Base-by-base conservation (phyloP, 2,113 vertebrate species). In the Prietella phreatophila region DNA sequence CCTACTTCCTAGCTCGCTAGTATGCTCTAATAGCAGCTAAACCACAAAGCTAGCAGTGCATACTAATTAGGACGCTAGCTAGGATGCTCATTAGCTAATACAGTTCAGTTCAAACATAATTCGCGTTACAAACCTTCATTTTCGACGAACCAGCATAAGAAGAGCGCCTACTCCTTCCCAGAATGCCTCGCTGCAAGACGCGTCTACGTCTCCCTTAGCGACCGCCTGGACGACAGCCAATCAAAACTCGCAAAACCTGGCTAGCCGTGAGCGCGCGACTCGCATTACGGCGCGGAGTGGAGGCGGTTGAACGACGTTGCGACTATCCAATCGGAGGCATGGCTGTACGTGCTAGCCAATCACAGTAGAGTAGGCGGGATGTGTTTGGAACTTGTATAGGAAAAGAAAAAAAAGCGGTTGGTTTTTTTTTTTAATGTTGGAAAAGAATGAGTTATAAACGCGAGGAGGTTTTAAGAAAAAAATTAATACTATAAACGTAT, bases 201-300 rank as follows among this genome's bases (percentile, higher is more conserved):
- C 95, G 91, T 95, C 94, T 87, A 55, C 71, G 58, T 89, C 87
- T 91, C 90, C 90, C 91, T 22, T 85, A 75, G 91, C 92, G 93
- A 91, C 94, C 91, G 87, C 93, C 92, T 92, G 83, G 92, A 91
- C 94, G 5, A 94, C 94, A 89, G 86, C 93, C 93, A 93, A 93
- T 93, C 87, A 81, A 4, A 73, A 39, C 19, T 3, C 39, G 42
- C 42, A 76, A 25, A 25, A 47, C 42, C 19, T 56, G n/a, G 53
- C 2, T 20, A 22, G 19, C 36, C 15, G 30, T 15, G n/a, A 17
- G 30, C 19, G 19, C 55, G 17, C 55, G 8, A 3, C 8, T 2
- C 22, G 7, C 22, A 7, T 61, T 20, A 61, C 0, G 2, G 20
- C 1, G 8, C 6, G 0, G 58, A 50, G 47, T 10, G 55, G 55